Percentiles rank a stretch among this genome's conserved stretches.
Evolutionary conservation across 64 coral and sea anemone genomes (phyloP).

Genomic region (Cladopsammia gracilis): DNA sequence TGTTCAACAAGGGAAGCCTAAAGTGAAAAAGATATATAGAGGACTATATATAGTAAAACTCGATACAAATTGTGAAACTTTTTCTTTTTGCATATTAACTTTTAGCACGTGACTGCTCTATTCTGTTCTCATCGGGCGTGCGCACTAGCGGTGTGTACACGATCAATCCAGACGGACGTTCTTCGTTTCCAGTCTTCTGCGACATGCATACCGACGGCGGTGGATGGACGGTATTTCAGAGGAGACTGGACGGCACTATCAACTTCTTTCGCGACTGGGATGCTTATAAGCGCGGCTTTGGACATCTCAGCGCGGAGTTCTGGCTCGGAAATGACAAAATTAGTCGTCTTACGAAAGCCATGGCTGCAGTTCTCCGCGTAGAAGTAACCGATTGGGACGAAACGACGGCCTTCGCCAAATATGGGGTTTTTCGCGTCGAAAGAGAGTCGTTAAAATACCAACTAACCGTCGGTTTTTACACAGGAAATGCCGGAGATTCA

Average conservation of each 20-base stretch:
- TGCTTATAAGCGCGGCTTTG: constrained; percentile 46
- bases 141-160: constrained; percentile 46
- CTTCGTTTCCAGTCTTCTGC: constrained; percentile 37
- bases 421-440: constrained; percentile 13
- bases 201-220: constrained; percentile 65
- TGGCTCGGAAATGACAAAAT: constrained; percentile 58
- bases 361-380: constrained; percentile 6
- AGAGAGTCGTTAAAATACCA: constrained; percentile 11
- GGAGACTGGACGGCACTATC: constrained; percentile 28
- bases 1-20: no score
- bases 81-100: background rate
- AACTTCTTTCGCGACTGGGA: constrained; percentile 65
- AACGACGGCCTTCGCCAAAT: constrained; percentile 41
- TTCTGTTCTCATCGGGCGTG: constrained; percentile 39
- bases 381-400: constrained; percentile 53
- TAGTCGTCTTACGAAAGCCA: constrained; percentile 3
- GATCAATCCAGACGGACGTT: constrained; percentile 45
- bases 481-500: constrained; percentile 47
- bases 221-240: constrained; percentile 66
- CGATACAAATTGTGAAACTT: background rate
- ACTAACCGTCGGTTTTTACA: constrained; percentile 18
- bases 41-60: background rate
- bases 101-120: constrained; percentile 47
- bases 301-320: constrained; percentile 10
- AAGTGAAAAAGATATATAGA: background rate